Conservation (phyloP, 2,888 invertebrate species). For the Apamea anceps region DNA sequence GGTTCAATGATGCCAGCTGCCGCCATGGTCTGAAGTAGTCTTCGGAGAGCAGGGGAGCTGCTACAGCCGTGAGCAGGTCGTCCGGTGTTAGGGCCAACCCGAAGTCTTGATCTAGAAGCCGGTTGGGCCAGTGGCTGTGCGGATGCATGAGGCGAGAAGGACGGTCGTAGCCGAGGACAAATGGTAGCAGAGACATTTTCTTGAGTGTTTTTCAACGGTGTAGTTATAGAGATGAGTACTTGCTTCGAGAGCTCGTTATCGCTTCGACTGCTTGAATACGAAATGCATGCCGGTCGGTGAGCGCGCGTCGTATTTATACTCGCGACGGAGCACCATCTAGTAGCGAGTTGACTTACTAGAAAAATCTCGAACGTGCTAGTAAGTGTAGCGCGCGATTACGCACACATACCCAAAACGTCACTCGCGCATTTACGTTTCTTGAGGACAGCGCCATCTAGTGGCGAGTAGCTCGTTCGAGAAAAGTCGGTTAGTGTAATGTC, state of each 20-base stretch:
- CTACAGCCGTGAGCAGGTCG: constrained; percentile 76
- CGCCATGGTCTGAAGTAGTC: constrained; percentile 81
- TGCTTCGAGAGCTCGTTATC: constrained; percentile 36
- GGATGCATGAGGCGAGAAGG: constrained; percentile 60
- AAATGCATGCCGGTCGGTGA: constrained; percentile 60
- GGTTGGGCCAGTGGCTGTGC: constrained; percentile 70
- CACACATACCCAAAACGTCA: not conserved
- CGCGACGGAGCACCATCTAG: constrained; percentile 75
- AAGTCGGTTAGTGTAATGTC: not conserved
- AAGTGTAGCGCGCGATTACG: not conserved
- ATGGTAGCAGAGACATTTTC: constrained; percentile 79
- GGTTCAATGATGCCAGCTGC: constrained; percentile 81
- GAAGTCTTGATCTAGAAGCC: constrained; percentile 82
- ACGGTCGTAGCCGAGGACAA: constrained; percentile 71
- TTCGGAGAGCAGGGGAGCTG: constrained; percentile 71
- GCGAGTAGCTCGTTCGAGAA: constrained; percentile 69
- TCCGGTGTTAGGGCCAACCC: constrained; percentile 82
- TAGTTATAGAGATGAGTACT: not conserved
- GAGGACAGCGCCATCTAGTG: constrained; percentile 76
- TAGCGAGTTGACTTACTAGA: constrained; percentile 71
- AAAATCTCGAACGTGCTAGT: constrained; percentile 34
- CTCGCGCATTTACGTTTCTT: not conserved
- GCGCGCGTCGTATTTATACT: constrained; percentile 70
- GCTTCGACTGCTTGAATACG: constrained; percentile 63
- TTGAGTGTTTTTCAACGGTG: constrained; percentile 18